A percentile compares a stretch with the other conserved stretches of the same genome.
Conservation (phyloP, 2,888 invertebrate genomes). For the Spodoptera picta region DNA sequence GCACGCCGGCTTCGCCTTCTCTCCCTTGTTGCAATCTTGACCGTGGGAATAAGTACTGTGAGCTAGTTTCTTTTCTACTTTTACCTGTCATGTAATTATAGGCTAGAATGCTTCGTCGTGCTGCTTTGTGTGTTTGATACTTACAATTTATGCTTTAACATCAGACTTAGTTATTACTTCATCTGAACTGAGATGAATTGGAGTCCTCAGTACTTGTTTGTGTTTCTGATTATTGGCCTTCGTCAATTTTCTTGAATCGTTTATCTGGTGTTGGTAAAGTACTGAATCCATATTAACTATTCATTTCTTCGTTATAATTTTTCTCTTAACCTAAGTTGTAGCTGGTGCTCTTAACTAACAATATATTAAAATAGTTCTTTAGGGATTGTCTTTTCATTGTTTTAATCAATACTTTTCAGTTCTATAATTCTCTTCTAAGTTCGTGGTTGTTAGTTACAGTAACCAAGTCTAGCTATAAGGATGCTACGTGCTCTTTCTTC, state of each 20-base stretch:
- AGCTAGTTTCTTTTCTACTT: conserved; percentile 73
- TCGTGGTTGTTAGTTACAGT: conserved; percentile 30
- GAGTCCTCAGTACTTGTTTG: too few species aligned
- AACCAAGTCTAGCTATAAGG: conserved; percentile 16
- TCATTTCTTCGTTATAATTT: not conserved
- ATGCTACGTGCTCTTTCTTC: conserved; percentile 6
- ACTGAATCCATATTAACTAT: too few species aligned
- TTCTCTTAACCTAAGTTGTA: too few species aligned
- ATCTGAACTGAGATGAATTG: not conserved
- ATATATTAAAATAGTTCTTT: too few species aligned
- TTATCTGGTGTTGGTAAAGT: too few species aligned
- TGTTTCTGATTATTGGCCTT: too few species aligned
- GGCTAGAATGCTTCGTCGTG: conserved; percentile 49
- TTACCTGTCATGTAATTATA: conserved; percentile 67
- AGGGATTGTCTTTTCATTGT: too few species aligned
- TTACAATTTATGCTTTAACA: conserved; percentile 21
- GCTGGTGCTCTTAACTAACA: too few species aligned
- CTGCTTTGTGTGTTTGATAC: conserved; percentile 41
- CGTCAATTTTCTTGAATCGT: too few species aligned
- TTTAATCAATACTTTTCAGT: conserved; percentile 1
- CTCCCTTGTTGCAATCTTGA: conserved; percentile 69
- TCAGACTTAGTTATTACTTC: conserved; percentile 7
- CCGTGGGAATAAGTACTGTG: conserved; percentile 75
- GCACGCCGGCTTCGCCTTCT: conserved; percentile 51
- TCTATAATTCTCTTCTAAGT: conserved; percentile 12